Evolutionary conservation across 2,113 vertebrate genomes (phyloP), one percentile per base, ranked within the genome.

Genomic region (Aegypius monachus): DNA sequence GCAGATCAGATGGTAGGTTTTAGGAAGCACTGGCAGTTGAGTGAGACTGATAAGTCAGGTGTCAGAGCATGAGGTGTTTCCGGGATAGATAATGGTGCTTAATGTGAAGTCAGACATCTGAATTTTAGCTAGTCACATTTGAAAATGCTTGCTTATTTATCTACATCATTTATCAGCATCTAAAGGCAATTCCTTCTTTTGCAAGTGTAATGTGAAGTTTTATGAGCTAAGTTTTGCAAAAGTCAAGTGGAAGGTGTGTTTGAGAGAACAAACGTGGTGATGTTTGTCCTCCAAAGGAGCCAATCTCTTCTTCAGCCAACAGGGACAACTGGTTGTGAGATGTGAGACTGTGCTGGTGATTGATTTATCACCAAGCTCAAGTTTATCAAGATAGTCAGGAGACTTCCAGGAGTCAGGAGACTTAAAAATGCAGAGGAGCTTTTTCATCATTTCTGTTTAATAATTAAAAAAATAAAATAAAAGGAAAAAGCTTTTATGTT

Each of bases 61-160:
- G 6, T 48, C 25, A 4, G 36, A 32, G 38, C 26, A 3, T 5
- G 29, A 58, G 43, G 38, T 14, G 63, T 70, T 66, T 53, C 56
- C 6, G 5, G 53, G 56, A 4, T 12, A 36, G 50, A 6, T 8
- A 25, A 8, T 0, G 0, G 4, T 53, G 62, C 17, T 72, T 34
- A 5, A 36, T 17, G 7, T 36, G 43, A 29, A 38, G 56, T 34
- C 50, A 6, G 4, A 9, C 12, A 19, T 18, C 14, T 38, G 55
- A 32, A 42, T 42, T 43, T 53, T 61, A 42, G 25, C 40, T 32
- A 9, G 7, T 11, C 6, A 23, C 8, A 6, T n/a, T 27, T 31
- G 71, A 68, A 75, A 58, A 16, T 22, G 27, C 27, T 32, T 19
- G 20, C 18, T 82, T 47, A 8, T 29, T 63, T 71, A 65, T 27